phyloP scores from a whole-genome alignment of 2,797 vertebrate genomes.

The Myotis planiceps region DNA sequence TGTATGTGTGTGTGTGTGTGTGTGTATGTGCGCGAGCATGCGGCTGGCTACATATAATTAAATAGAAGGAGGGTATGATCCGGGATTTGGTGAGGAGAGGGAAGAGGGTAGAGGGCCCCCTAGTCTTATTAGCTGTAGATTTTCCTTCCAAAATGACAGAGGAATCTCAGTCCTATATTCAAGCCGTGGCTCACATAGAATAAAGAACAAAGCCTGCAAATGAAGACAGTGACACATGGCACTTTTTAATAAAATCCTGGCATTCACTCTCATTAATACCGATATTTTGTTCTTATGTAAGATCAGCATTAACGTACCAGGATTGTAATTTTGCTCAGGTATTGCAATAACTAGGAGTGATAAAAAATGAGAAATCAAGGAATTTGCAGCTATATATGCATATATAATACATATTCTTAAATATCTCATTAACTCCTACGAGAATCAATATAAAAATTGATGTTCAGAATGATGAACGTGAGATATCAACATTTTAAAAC shows the following conservation, averaged over 20 bases:
- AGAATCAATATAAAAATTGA: constrained; percentile 45
- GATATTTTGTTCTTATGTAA: constrained; percentile 18
- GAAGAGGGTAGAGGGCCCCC: not conserved
- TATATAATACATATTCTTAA: constrained; percentile 20
- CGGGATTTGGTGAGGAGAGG: not conserved
- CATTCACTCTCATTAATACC: not conserved
- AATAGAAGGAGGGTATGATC: not conserved
- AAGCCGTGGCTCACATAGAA: not conserved
- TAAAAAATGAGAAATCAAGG: not conserved
- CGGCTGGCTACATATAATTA: not conserved
- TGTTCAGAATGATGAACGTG: constrained; percentile 50
- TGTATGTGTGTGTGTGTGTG: no score
- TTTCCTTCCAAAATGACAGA: not conserved
- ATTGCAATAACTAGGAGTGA: not conserved
- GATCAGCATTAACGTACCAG: not conserved
- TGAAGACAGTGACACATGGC: not conserved
- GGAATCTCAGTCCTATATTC: not conserved
- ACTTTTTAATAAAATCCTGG: constrained; percentile 11
- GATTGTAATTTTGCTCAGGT: not conserved
- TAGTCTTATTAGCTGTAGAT: not conserved
- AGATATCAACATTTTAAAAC: constrained; percentile 58
- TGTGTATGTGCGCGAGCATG: fast-evolving
- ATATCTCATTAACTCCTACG: constrained; percentile 58
- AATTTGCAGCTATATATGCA: not conserved
- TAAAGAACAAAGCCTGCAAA: not conserved